Conservation (phyloP, 2,888 invertebrate species). For the Geophilus truncorum region DNA sequence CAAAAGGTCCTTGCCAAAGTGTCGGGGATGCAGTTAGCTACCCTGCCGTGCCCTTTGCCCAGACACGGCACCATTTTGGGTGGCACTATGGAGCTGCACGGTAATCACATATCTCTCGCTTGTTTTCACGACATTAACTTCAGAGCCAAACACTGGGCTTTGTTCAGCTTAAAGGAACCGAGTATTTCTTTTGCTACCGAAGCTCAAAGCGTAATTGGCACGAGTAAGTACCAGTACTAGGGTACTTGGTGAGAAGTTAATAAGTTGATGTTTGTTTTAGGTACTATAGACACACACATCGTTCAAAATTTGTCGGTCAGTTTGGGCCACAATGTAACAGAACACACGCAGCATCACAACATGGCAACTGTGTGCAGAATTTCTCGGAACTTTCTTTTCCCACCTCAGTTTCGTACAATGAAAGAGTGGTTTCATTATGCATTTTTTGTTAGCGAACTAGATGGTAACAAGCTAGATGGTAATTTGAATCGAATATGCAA, state of each 20-base stretch:
- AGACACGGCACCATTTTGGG: constrained; percentile 67
- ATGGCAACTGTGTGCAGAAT: constrained; percentile 93
- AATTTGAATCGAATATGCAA: no score
- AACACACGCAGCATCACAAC: constrained; percentile 66
- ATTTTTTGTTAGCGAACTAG: constrained; percentile 88
- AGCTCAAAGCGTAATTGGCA: constrained; percentile 64
- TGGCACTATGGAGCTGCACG: constrained; percentile 70
- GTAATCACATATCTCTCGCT: constrained; percentile 83
- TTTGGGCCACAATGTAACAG: constrained; percentile 64
- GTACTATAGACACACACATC: constrained; percentile 59
- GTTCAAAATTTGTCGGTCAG: constrained; percentile 87
- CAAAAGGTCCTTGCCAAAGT: constrained; percentile 78
- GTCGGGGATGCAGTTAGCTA: constrained; percentile 70
- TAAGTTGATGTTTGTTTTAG: constrained; percentile 41
- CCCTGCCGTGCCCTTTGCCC: constrained; percentile 50
- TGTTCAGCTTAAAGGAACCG: constrained; percentile 89
- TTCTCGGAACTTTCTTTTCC: constrained; percentile 84
- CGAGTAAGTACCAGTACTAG: constrained; percentile 41
- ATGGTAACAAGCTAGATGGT: constrained; percentile 66
- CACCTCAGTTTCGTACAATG: constrained; percentile 88
- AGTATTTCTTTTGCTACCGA: constrained; percentile 89
- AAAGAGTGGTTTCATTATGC: constrained; percentile 97
- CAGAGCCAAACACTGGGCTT: constrained; percentile 91
- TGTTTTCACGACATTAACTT: constrained; percentile 98
- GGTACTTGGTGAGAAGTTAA: constrained; percentile 35